Base-by-base conservation (phyloP, 2,888 invertebrate species). In the Ormyrus pomaceus region DNA sequence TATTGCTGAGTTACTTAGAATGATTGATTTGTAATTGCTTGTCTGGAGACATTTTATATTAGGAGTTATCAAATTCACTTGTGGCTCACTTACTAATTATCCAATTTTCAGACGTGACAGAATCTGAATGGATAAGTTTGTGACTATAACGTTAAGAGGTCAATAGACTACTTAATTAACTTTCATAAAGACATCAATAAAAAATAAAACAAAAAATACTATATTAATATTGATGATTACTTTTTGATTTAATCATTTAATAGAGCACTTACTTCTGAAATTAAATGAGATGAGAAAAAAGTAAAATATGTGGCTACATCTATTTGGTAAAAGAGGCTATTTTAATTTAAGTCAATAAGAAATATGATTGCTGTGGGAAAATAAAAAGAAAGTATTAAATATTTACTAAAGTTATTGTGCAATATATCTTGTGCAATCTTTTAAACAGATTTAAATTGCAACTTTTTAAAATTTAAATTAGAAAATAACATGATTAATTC, bases 1-100 rank as follows among this genome's bases (percentile, higher is more conserved):
- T 58, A 51, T 10, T 53, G 11, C 5, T 53, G 10, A 53, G 45
- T 64, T 64, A 34, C 65, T 66, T 51, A 56, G 75, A 73, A 79
- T 82, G 74, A 79, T 77, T 65, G 76, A 82, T 77, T 77, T 82
- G 77, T 77, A 75, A 82, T 77, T 73, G 80, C 55, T n/a, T 13
- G 56, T 80, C 48, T 66, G 72, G n/a, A 19, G 77, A 76, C 64
- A 19, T 80, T 68, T 77, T 45, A 6, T 58, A 77, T 77, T 79
- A 75, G 72, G 7, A 66, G 80, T 77, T 68, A 82, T 82, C 59
- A 80, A 68, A 82, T 82, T 77, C 82, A 79, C 79, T 82, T 79
- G 68, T 77, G 62, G 73, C 80, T 82, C 74, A 75, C 80, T 82
- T 80, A 82, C 77, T 79, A 82, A 75, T 82, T 80, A 80, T 77